Evolutionary conservation across 2,888 invertebrate species (phyloP).

Genomic region (Aleiodes testaceus): DNA sequence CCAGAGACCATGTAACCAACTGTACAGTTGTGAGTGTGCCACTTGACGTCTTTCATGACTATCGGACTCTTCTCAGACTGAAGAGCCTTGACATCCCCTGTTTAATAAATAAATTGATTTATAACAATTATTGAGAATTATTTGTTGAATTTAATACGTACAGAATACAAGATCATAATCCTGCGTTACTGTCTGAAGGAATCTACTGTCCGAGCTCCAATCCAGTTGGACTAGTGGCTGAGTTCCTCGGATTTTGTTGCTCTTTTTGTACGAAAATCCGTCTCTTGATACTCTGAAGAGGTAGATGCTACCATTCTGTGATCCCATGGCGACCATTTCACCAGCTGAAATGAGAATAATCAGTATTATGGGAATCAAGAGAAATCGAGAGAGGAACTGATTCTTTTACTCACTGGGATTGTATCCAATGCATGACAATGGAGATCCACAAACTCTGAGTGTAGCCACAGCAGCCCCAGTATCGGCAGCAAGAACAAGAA

Average conservation of each 20-base stretch:
- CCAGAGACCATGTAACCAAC: constrained; percentile 92
- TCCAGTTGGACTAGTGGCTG: constrained; percentile 90
- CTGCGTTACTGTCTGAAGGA: constrained; percentile 90
- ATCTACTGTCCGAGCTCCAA: constrained; percentile 93
- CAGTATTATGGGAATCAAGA: background rate
- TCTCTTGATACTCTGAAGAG: constrained; percentile 90
- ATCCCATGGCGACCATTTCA: constrained; percentile 90
- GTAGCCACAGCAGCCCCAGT: constrained; percentile 90
- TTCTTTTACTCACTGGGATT: constrained; percentile 83
- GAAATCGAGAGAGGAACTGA: background rate
- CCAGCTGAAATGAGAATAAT: constrained; percentile 78
- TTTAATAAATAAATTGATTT: constrained; percentile 56
- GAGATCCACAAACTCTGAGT: constrained; percentile 89
- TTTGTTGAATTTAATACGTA: constrained; percentile 73
- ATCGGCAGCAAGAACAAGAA: constrained; percentile 89
- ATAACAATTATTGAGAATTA: background rate
- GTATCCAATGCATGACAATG: constrained; percentile 88
- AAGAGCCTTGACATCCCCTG: constrained; percentile 92
- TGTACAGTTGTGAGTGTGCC: constrained; percentile 90
- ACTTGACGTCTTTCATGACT: constrained; percentile 93
- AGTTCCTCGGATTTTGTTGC: constrained; percentile 89
- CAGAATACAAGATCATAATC: constrained; percentile 93
- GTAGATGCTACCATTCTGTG: constrained; percentile 90
- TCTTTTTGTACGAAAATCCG: constrained; percentile 92
- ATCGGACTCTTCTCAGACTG: constrained; percentile 91